Percentiles rank a stretch among this genome's conserved stretches.
phyloP scores from a whole-genome alignment of 2,797 vertebrate genomes.

The Protonibea diacanthus region DNA sequence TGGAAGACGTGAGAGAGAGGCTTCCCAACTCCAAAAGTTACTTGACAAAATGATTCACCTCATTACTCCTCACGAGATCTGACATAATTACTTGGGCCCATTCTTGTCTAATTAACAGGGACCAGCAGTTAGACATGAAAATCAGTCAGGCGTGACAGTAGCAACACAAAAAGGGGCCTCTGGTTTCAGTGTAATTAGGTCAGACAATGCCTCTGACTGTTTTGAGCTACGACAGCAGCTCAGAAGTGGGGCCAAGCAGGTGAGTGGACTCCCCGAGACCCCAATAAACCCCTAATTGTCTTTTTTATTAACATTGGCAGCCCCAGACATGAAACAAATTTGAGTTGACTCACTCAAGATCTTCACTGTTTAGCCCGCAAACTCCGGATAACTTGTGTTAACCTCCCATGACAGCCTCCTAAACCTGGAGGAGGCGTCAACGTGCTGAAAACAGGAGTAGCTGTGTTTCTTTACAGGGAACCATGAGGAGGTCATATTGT shows the following conservation, averaged over 20 bases:
- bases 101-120: slow-evolving; percentile 95
- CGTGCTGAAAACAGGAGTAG: slow-evolving; percentile 1
- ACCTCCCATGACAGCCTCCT: slow-evolving; percentile 54
- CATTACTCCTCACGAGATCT: slow-evolving; percentile 88
- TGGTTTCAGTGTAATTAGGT: slow-evolving; percentile 92
- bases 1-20: slow-evolving; percentile 56
- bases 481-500: background rate
- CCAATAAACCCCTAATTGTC: slow-evolving; percentile 96
- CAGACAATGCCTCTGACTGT: slow-evolving; percentile 96
- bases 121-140: slow-evolving; percentile 89
- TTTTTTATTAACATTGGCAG: slow-evolving; percentile 88
- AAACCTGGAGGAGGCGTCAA: slow-evolving; percentile 36
- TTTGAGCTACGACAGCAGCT: slow-evolving; percentile 90
- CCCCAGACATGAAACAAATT: slow-evolving; percentile 65
- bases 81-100: slow-evolving; percentile 93
- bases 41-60: slow-evolving; percentile 90
- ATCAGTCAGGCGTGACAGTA: slow-evolving; percentile 93
- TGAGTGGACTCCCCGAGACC: slow-evolving; percentile 88
- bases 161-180: slow-evolving; percentile 92
- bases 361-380: slow-evolving; percentile 55
- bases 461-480: background rate
- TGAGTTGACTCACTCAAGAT: slow-evolving; percentile 49
- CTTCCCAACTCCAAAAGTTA: slow-evolving; percentile 82
- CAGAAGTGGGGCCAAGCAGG: slow-evolving; percentile 87
- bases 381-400: slow-evolving; percentile 51